Evolutionary conservation across 2,888 invertebrate genomes (phyloP).

Genomic region (Penaeus monodon): DNA sequence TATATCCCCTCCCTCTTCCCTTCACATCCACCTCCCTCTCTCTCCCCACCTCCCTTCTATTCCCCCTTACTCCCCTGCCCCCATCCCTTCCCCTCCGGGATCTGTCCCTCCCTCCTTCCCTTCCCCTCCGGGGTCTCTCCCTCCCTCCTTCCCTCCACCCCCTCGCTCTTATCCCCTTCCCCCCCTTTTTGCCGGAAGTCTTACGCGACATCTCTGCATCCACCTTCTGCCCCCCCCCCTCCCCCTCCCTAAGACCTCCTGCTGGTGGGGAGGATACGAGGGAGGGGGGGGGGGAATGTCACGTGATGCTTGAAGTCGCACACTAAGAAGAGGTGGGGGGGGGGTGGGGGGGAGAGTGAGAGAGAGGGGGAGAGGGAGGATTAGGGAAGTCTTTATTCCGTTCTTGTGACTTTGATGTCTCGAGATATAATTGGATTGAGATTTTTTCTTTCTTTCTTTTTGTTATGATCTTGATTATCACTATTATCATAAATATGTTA

Average conservation of each 20-base stretch:
- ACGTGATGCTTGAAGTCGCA: neutral
- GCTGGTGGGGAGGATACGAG: neutral
- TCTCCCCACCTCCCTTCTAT: neutral
- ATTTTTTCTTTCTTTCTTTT: too few relatives aligned
- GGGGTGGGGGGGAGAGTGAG: neutral
- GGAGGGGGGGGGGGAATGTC: neutral
- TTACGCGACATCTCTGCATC: too few relatives aligned
- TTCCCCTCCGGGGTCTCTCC: too few relatives aligned
- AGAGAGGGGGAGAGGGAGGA: neutral
- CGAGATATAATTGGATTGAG: neutral
- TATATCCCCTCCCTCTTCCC: neutral
- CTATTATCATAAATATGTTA: too few relatives aligned
- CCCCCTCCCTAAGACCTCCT: too few relatives aligned
- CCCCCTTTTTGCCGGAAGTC: too few relatives aligned
- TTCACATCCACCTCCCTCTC: neutral
- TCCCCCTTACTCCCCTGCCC: neutral
- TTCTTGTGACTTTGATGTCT: neutral
- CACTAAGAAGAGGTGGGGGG: neutral
- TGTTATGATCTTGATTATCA: too few relatives aligned
- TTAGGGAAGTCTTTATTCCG: neutral
- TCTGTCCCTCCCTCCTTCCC: neutral
- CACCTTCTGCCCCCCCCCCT: too few relatives aligned
- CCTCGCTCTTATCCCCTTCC: too few relatives aligned
- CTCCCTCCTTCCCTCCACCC: too few relatives aligned
- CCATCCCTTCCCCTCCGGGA: neutral